Evolutionary conservation across 2,797 vertebrate genomes (phyloP), one percentile per base, ranked within the genome.

Genomic region (Gymnoscopelus braueri): DNA sequence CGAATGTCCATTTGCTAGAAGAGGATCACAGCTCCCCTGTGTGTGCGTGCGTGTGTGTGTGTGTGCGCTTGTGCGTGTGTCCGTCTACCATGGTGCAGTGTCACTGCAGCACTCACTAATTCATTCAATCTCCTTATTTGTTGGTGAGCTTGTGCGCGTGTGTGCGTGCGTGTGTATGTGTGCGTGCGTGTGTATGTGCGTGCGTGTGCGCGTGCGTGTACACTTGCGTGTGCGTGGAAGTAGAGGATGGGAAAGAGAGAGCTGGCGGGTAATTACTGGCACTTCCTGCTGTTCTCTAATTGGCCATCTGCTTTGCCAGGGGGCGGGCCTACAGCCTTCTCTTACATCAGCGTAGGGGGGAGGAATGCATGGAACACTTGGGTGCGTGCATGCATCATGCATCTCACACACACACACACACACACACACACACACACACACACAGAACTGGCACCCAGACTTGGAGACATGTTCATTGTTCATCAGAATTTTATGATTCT

Each of bases 211-310:
- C 5, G 50, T 44, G 48, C n/a, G 67, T 55, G 68, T 57, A 59
- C 15, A 50, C 5, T 32, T 44, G 48, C 15, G 67, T 55, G 68
- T 57, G 39, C 19, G 60, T 51, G 13, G 77, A 67, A 71, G 84
- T 72, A 78, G 74, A 82, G 84, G 78, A 87, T 81, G 79, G 79
- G 79, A 84, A 87, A 81, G 84, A 88, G 77, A 84, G 64, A 73
- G 81, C 86, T 86, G 76, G 78, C 83, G 86, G 88, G 84, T 84
- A 89, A 92, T 90, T 89, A 91, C 85, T 82, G 85, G 72, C 83
- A 92, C 91, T 91, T 91, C 88, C 92, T 91, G 89, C 91, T 91
- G 89, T 81, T 90, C 80, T 89, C 89, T 91, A 91, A 93, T 93
- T 92, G 91, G 91, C 89, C 92, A 92, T 92, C 92, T 94, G 93